Evolutionary conservation across 1,140 invertebrate genomes (phyloP).

Genomic region (Heliconius hermathena): DNA sequence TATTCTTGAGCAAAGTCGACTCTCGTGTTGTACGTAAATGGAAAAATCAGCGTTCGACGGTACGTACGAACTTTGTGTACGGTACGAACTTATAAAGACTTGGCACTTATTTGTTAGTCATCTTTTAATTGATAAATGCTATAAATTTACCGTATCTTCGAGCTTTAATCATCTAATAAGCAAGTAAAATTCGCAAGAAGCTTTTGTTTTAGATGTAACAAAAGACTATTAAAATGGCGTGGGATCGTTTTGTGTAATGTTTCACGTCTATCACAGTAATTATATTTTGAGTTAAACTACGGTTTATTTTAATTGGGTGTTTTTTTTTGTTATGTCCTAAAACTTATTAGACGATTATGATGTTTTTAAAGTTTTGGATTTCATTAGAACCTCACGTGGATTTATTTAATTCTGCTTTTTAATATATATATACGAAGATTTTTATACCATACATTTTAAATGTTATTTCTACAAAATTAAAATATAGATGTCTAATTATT

Average conservation of each 20-base stretch:
- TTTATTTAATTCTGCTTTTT: too few relatives aligned
- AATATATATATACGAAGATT: too few relatives aligned
- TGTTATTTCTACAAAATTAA: too few relatives aligned
- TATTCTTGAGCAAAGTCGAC: background rate
- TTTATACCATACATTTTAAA: too few relatives aligned
- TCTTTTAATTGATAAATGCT: conserved; percentile 4
- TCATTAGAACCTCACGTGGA: too few relatives aligned
- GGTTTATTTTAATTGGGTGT: background rate
- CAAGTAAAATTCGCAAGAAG: conserved; percentile 1
- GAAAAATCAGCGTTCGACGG: background rate
- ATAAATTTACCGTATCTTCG: conserved; percentile 15
- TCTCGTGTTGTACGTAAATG: background rate
- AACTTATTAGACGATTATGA: background rate
- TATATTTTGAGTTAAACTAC: background rate
- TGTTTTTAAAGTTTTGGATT: background rate
- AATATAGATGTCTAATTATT: too few relatives aligned
- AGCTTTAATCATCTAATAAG: conserved; percentile 15
- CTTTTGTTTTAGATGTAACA: conserved; percentile 9
- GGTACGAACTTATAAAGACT: background rate
- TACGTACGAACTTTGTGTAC: background rate
- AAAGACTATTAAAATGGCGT: conserved; percentile 12
- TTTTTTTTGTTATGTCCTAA: background rate
- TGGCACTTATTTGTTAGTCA: background rate
- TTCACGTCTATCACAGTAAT: background rate
- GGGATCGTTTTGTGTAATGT: conserved; percentile 12